Base-by-base conservation (phyloP, 2,888 invertebrate species). In the Drosophila testacea region DNA sequence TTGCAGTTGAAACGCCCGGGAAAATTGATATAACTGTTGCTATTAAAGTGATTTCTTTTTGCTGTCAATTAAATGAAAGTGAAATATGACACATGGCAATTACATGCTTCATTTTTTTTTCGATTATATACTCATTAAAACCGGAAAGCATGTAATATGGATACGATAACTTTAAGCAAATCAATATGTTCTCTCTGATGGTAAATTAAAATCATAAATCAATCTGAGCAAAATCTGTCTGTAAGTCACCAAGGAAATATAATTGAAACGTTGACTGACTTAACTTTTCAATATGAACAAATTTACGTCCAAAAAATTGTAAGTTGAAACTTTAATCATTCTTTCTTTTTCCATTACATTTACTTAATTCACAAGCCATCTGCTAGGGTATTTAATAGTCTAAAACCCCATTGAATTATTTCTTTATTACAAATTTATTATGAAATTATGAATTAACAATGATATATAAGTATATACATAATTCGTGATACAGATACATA, bases 21-120 rank as follows among this genome's bases (percentile, higher is more conserved):
- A 56, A 72, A 69, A 70, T 57, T 52, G 47, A 57, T 50, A 51
- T 57, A 63, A 69, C 63, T 39, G 62, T 69, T 34, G 62, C 51
- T 46, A 62, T 76, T 83, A 66, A 76, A 69, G 36, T 66, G 71
- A 77, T 78, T 82, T 80, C 70, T 64, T 56, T 69, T 62, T 42
- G 62, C 57, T 80, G 86, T 75, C 81, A 88, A 85, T 83, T 83
- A 72, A 88, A 69, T 55, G 88, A 88, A 85, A 83, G 88, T 78
- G 81, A 83, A 88, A 75, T 42, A 57, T 39, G 56, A 54, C 34
- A 22, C 16, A 59, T 34, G 9, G 28, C 11, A 56, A 32, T 66
- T 50, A 28, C 13, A 50, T 67, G 32, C 22, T 13, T 54, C 28
- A 22, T 11, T 27, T 36, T n/a, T n/a, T 13, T 10, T 13, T n/a